A percentile compares a stretch with the other conserved stretches of the same genome.
phyloP scores from a whole-genome alignment of 2,113 vertebrate genomes.

The Macrotis lagotis region DNA sequence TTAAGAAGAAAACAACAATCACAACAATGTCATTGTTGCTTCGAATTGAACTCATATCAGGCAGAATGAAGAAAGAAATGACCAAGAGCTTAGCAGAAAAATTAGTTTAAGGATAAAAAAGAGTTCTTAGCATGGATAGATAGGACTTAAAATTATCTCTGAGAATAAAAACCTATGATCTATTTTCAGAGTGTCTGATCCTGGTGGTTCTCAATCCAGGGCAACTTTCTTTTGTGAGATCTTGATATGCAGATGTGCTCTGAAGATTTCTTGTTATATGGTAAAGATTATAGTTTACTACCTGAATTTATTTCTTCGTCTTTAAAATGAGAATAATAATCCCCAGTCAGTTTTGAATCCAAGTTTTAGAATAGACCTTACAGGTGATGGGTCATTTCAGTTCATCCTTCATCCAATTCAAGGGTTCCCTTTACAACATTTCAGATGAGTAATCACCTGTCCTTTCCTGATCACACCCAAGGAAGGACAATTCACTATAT shows the following conservation, averaged over 20 bases:
- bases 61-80: not conserved
- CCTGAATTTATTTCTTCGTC: not conserved
- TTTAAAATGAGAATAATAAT: not conserved
- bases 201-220: not conserved
- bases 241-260: not conserved
- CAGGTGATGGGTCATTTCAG: not conserved
- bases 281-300: not conserved
- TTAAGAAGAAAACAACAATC: not conserved
- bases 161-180: not conserved
- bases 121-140: not conserved
- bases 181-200: not conserved
- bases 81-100: not conserved
- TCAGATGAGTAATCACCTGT: not conserved
- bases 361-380: not conserved
- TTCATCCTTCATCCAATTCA: accelerated
- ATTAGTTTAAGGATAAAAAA: not conserved
- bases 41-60: not conserved
- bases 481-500: not conserved
- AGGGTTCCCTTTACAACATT: not conserved
- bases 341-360: not conserved
- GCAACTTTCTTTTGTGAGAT: not conserved
- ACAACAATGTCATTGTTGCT: not conserved
- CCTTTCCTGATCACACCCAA: not conserved
- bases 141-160: not conserved
- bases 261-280: not conserved